Evolutionary conservation across 2,113 vertebrate genomes (phyloP).

Genomic region (Australoheros scitulus): DNA sequence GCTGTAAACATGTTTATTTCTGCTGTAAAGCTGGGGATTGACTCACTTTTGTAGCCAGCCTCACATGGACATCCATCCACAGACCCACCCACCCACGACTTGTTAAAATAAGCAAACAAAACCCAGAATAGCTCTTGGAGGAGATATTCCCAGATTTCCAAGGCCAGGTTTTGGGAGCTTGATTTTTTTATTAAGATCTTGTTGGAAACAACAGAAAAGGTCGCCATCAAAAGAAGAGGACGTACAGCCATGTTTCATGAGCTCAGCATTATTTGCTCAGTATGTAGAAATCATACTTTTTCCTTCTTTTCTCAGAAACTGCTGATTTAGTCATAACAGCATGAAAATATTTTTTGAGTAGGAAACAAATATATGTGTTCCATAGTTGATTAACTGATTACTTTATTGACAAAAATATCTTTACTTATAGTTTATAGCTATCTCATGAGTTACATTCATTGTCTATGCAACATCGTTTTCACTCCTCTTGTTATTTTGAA

Average conservation of each 20-base stretch:
- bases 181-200: neutral
- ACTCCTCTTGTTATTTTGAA: no score
- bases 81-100: neutral
- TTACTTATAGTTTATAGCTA: no score
- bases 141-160: neutral
- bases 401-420: neutral
- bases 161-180: neutral
- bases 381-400: neutral
- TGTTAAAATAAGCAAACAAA: neutral
- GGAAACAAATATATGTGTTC: neutral
- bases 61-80: no score
- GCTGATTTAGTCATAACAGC: accelerated
- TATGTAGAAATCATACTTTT: neutral
- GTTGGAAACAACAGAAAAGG: neutral
- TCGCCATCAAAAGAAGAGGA: neutral
- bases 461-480: no score
- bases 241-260: neutral
- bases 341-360: neutral
- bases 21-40: no score
- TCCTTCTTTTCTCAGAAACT: neutral
- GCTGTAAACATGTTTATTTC: no score
- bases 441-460: no score
- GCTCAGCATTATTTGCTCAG: neutral
- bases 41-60: no score
- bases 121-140: neutral